Evolutionary conservation across 2,888 invertebrate genomes (phyloP).

Genomic region (Lithophane leautieri): DNA sequence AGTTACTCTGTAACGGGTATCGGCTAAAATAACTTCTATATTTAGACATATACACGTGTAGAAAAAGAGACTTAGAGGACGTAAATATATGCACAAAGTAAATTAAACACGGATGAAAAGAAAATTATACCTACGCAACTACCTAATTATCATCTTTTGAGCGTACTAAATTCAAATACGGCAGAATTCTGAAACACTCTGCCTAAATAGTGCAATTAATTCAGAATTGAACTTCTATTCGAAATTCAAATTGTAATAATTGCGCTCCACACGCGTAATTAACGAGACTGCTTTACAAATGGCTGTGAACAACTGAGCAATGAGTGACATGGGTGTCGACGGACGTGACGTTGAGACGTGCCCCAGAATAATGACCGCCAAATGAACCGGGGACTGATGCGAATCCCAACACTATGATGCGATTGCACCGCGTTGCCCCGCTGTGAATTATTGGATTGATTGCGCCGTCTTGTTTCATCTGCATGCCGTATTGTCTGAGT

Average conservation of each 20-base stretch:
- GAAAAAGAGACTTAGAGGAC: not conserved
- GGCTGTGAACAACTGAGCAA: conserved; percentile 62
- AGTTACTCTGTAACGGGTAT: conserved; percentile 2
- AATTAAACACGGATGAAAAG: not conserved
- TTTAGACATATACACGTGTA: conserved; percentile 6
- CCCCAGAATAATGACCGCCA: conserved; percentile 81
- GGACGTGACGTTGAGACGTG: conserved; percentile 74
- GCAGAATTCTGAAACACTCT: conserved; percentile 5
- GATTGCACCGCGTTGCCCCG: conserved; percentile 65
- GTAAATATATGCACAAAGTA: not conserved
- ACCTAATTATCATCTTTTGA: not conserved
- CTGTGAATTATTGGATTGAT: conserved; percentile 69
- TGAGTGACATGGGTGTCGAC: conserved; percentile 69
- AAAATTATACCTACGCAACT: not conserved
- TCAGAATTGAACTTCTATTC: conserved; percentile 40
- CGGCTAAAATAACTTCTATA: conserved; percentile 14
- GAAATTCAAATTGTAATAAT: conserved; percentile 53
- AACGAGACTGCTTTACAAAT: conserved; percentile 64
- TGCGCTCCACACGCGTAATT: conserved; percentile 52
- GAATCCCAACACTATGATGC: conserved; percentile 74
- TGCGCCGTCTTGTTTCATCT: conserved; percentile 68
- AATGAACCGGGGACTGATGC: conserved; percentile 80
- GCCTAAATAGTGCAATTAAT: conserved; percentile 14
- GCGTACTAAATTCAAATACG: not conserved
- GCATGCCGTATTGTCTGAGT: conserved; percentile 53